A percentile compares a stretch with the other conserved stretches of the same genome.
Conservation (phyloP, 2,113 vertebrate species). For the Microcebus murinus region DNA sequence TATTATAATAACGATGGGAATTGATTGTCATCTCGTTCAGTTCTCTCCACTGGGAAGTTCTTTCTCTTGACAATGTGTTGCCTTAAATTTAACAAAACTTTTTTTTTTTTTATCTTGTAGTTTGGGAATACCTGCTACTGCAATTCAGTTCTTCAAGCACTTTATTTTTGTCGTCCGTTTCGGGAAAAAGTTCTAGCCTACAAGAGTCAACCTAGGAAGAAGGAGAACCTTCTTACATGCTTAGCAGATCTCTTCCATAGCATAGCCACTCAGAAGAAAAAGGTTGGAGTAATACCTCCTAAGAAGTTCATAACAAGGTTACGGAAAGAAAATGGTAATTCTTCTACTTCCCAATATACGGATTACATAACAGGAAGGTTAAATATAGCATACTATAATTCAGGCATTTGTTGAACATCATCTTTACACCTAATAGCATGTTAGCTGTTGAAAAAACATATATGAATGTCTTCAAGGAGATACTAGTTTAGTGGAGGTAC, state of each 20-base stretch:
- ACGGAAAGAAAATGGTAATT: conserved; percentile 90
- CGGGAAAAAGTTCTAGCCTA: conserved; percentile 91
- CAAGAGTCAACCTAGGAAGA: conserved; percentile 90
- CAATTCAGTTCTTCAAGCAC: conserved; percentile 97
- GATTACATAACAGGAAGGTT: not conserved
- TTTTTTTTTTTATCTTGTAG: conserved; percentile 82
- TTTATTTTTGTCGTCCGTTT: conserved; percentile 94
- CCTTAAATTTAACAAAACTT: conserved; percentile 61
- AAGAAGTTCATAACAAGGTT: conserved; percentile 92
- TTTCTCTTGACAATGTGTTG: conserved; percentile 23
- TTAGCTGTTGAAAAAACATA: not conserved
- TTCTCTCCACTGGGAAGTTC: not conserved
- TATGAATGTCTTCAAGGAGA: not conserved
- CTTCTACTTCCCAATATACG: not conserved
- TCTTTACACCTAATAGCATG: too few species aligned
- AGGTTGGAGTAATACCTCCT: conserved; percentile 91
- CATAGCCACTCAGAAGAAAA: conserved; percentile 92
- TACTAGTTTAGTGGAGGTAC: not conserved
- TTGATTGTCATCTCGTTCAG: not conserved
- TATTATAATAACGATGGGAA: not conserved
- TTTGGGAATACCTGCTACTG: conserved; percentile 99
- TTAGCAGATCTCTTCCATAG: conserved; percentile 91
- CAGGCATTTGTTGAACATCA: not conserved
- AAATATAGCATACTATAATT: accelerated
- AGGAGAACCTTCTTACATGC: conserved; percentile 90